Evolutionary conservation across 2,797 vertebrate species (phyloP), one percentile per base, ranked within the genome.

Genomic region (Naso thynnoides): DNA sequence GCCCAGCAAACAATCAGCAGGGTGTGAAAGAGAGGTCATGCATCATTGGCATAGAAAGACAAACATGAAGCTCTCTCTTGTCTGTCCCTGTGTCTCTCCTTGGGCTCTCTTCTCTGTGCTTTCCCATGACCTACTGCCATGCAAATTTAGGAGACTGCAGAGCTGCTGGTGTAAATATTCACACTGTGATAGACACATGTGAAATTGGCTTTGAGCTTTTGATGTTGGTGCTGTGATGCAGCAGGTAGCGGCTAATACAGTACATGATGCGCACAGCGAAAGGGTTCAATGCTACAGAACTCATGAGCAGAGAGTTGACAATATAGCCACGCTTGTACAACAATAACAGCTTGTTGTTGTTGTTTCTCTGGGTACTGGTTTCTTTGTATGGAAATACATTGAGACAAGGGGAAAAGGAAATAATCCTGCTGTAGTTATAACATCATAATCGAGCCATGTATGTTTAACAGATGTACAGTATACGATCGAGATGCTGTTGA

Each of bases 1-100:
- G 78, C 84, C 65, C 58, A 41, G 90, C 86, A 86, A 89, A 89
- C 88, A 88, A 85, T 92, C 90, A 92, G 86, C 89, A 80, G 88
- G 80, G 80, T 92, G 91, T 92, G 88, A 93, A 88, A 90, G 85
- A 74, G 78, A 86, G 88, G 89, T 91, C 90, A 92, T 56, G 81
- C 86, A 88, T 92, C 87, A 84, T 64, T 82, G 83, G 86, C 63
- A 79, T 77, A 78, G 77, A 88, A 90, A 90, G 65, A 86, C 81
- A 89, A 86, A 89, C 71, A 77, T 8, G 64, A 68, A 70, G 71
- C 68, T 56, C 56, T 71, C 60, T 55, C 77, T 69, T 23, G 60
- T 65, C 67, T 73, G 47, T 45, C 69, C 52, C 57, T 14, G 16
- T 49, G 68, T 71, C 58, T 69, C 76, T 83, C 76, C 78, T 49